Evolutionary conservation across 2,797 vertebrate species (phyloP), one percentile per base, ranked within the genome.

Genomic region (Cuculus canorus): DNA sequence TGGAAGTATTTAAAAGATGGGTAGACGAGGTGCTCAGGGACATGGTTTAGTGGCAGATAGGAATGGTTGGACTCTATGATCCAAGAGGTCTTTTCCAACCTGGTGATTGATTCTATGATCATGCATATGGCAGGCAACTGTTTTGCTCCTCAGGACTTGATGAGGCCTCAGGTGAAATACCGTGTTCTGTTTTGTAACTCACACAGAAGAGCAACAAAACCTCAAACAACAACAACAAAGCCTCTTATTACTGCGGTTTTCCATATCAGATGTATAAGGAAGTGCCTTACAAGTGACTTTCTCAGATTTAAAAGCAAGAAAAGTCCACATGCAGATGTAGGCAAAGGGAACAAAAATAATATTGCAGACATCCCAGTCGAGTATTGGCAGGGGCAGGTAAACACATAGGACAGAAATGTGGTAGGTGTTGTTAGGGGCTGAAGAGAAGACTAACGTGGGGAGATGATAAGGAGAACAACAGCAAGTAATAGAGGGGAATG

Each of bases 281-380:
- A 84, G 4, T 48, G 6, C 16, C 48, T 84, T 75, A 53, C 1
- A 82, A 57, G 8, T 39, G 18, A n/a, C 7, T 64, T 18, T 45
- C 28, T 50, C 9, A n/a, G 25, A 33, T 28, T 56, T 45, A 32
- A 64, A 77, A 71, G 24, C 13, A 33, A 77, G 28, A 61, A 56
- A 37, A 17, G 4, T 30, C 8, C 54, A 70, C 48, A 43, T 19
- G 7, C 0, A 2, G 3, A 4, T 23, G 5, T 8, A 70, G 43
- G 28, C 35, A 37, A 57, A 75, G 22, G 12, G 9, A 57, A 27
- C 4, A 63, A 37, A 88, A 88, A 24, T 32, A 5, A 5, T 13
- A 2, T 1, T 27, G 18, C 32, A 22, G 73, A 47, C 9, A 18
- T 13, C 3, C 59, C 22, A 22, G 30, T 35, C 48, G 11, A 6